Evolutionary conservation across 2,888 invertebrate species (phyloP), one percentile per base, ranked within the genome.

Genomic region (Synergus laeviventris): DNA sequence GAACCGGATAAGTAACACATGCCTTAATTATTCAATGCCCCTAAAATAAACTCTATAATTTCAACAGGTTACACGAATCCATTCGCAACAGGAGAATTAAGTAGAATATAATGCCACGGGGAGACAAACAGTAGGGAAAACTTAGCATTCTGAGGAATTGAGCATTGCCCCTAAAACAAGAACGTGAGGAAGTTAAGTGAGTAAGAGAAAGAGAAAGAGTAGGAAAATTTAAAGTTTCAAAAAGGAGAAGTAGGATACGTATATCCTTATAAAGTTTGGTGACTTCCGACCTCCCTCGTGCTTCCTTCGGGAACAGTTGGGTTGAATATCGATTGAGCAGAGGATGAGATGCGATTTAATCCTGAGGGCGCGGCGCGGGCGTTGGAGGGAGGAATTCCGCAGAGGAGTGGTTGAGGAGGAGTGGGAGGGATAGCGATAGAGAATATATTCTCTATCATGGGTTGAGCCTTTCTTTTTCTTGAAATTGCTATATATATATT

Each of bases 281-380:
- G 16, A 31, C 31, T 31, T 31, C 31, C 31, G 2, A 31, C 31
- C 31, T 31, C 45, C 24, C 24, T 9, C 24, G 21, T 66, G 66
- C 86, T 81, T 83, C 77, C 83, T 85, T 84, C 82, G 82, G 76
- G 79, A 85, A 83, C 82, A 81, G 84, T 81, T 75, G 84, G 81
- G 84, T 81, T 81, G 84, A 82, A 79, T 87, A 87, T 87, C 86
- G 87, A 86, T 84, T 85, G 80, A 78, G 42, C 60, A 16, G 73
- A 78, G 81, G 81, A 83, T 81, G 82, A 83, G 81, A 80, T 81
- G 81, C 82, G 83, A 84, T 85, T 85, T 84, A 85, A 84, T 85
- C 81, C 84, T 81, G 77, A 64, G 75, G 74, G 77, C 79, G 77
- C 74, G 39, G 45, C 74, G 60, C 24, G 36, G 39, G 45, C 74